These are phyloP conservation scores for Trachops cirrhosus DNA, from an alignment of 2,797 vertebrate species.

Conservation along the genomic window DNA sequence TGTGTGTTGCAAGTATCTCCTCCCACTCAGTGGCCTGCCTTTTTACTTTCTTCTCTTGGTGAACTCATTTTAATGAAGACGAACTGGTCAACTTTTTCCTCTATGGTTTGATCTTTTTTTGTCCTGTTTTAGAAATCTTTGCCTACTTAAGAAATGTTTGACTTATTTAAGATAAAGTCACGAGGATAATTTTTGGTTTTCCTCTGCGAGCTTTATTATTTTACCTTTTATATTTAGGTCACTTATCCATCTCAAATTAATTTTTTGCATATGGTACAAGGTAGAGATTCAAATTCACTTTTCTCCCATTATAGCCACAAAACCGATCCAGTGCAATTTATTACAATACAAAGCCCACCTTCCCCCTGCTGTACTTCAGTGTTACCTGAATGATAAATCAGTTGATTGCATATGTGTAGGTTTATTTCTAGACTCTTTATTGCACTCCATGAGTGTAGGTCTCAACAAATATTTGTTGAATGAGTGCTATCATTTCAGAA, in stretches of 20 bases:
- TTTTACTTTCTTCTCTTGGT: background rate
- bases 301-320: background rate
- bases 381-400: background rate
- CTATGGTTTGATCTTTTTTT: conserved; percentile 31
- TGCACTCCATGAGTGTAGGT: background rate
- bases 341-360: background rate
- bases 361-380: background rate
- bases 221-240: conserved; percentile 31
- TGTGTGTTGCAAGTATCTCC: background rate
- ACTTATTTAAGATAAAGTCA: conserved; percentile 31
- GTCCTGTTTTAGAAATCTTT: conserved; percentile 36
- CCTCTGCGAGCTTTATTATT: conserved; percentile 7
- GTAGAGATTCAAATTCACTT: conserved; percentile 24
- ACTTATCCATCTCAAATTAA: conserved; percentile 12
- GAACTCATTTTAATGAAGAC: conserved; percentile 33
- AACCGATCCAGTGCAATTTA: background rate
- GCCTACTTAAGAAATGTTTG: conserved; percentile 48
- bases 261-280: background rate
- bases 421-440: background rate
- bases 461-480: conserved; percentile 10
- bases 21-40: background rate
- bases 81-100: background rate
- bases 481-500: background rate
- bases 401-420: background rate
- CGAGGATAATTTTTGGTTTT: conserved; percentile 15